Evolutionary conservation across 2,113 vertebrate genomes (phyloP).

Genomic region (Pelusios castaneus): DNA sequence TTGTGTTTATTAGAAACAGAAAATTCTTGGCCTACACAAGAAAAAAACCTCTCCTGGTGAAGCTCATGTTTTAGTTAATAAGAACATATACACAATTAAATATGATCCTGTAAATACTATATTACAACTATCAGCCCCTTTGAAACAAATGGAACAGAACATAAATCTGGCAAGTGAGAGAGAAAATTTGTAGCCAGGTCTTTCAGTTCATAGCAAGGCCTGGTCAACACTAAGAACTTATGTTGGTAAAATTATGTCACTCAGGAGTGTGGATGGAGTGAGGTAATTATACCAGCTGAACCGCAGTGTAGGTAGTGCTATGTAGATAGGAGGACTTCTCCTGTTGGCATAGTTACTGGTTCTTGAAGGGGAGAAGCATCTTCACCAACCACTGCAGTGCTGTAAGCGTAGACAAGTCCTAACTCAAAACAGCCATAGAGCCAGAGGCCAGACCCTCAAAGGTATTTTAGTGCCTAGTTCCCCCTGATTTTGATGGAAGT

Average conservation of each 20-base stretch:
- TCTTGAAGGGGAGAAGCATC: no score
- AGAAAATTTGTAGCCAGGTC: neutral
- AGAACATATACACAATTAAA: neutral
- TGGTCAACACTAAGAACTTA: neutral
- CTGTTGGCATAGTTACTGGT: neutral
- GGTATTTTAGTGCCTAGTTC: neutral
- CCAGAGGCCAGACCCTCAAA: neutral
- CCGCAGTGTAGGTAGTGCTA: neutral
- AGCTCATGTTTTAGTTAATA: slow-evolving; percentile 10
- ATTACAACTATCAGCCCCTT: neutral
- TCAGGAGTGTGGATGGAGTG: neutral
- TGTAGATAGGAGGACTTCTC: neutral
- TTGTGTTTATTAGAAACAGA: slow-evolving; percentile 65
- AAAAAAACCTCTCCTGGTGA: neutral
- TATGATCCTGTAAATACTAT: neutral
- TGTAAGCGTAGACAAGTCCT: neutral
- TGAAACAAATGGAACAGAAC: neutral
- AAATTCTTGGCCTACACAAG: slow-evolving; percentile 22
- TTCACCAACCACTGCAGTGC: no score
- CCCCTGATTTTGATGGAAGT: neutral
- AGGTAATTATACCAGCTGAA: neutral
- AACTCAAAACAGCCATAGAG: neutral
- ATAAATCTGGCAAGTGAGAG: neutral
- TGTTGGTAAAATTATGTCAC: neutral
- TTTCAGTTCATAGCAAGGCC: neutral